phyloP scores from a whole-genome alignment of 2,797 vertebrate species.

The Crocidura indochinensis region DNA sequence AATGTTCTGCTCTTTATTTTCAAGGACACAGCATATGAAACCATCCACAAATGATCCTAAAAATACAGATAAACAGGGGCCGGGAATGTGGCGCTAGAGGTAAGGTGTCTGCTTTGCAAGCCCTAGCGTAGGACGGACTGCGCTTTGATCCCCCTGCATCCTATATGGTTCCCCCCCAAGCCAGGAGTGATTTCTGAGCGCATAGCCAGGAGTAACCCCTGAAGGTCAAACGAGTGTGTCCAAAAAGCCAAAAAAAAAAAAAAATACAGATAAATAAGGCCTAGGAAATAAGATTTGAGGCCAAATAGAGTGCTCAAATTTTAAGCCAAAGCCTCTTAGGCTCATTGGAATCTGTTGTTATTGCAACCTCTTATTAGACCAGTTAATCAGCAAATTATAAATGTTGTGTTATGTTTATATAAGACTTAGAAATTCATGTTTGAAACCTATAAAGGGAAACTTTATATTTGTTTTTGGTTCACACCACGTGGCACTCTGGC shows the following conservation, averaged over 20 bases:
- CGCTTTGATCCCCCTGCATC: too few relatives aligned
- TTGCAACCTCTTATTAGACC: background rate
- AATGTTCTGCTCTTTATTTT: slow-evolving; percentile 41
- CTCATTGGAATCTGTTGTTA: slow-evolving; percentile 37
- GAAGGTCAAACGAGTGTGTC: too few relatives aligned
- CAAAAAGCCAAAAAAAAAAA: too few relatives aligned
- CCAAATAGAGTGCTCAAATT: slow-evolving; percentile 18
- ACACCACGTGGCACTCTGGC: too few relatives aligned
- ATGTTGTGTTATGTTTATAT: slow-evolving; percentile 19
- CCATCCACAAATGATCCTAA: slow-evolving; percentile 21
- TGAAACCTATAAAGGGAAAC: background rate
- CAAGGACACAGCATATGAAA: background rate
- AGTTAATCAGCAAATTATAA: slow-evolving; percentile 50
- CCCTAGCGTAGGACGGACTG: too few relatives aligned
- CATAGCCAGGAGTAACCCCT: too few relatives aligned
- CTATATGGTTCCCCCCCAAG: too few relatives aligned
- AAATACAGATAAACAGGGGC: background rate
- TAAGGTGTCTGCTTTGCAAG: too few relatives aligned
- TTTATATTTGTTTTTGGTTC: background rate
- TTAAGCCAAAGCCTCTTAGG: background rate
- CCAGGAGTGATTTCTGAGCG: too few relatives aligned
- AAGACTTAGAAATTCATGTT: slow-evolving; percentile 59
- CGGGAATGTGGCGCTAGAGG: too few relatives aligned
- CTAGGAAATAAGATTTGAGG: slow-evolving; percentile 25
- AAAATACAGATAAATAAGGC: background rate